Conservation (phyloP, 2,113 vertebrate genomes). For the Phyllostomus hastatus region DNA sequence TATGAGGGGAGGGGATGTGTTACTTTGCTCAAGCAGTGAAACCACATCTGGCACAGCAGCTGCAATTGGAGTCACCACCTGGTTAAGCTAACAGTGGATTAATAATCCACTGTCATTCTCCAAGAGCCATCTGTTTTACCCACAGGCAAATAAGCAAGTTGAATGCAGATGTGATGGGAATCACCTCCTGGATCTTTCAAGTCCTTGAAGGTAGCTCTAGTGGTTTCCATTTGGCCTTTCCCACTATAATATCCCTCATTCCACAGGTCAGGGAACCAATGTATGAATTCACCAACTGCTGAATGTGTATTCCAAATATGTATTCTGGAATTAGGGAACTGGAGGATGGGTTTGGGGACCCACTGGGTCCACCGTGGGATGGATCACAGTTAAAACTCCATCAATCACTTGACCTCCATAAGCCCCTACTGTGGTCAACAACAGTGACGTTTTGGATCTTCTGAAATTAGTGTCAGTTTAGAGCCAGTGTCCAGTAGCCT, state of each 20-base stretch:
- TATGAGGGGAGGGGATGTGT: not conserved
- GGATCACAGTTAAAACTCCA: not conserved
- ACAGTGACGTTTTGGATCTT: not conserved
- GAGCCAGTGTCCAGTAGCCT: not conserved
- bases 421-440: not conserved
- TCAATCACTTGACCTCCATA: too few species aligned
- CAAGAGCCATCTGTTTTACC: not conserved
- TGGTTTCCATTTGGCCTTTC: not conserved
- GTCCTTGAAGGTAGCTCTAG: not conserved
- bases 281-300: not conserved
- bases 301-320: not conserved
- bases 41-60: not conserved
- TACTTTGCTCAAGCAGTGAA: not conserved
- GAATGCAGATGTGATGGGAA: not conserved
- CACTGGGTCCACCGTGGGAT: not conserved
- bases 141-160: not conserved
- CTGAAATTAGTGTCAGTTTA: not conserved
- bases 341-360: not conserved
- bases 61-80: not conserved
- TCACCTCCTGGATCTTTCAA: not conserved
- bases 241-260: not conserved
- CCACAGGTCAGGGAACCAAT: not conserved
- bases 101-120: not conserved
- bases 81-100: not conserved
- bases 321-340: not conserved